Evolutionary conservation across 2,888 invertebrate species (phyloP), one percentile per base, ranked within the genome.

Genomic region (Sisyra terminalis): DNA sequence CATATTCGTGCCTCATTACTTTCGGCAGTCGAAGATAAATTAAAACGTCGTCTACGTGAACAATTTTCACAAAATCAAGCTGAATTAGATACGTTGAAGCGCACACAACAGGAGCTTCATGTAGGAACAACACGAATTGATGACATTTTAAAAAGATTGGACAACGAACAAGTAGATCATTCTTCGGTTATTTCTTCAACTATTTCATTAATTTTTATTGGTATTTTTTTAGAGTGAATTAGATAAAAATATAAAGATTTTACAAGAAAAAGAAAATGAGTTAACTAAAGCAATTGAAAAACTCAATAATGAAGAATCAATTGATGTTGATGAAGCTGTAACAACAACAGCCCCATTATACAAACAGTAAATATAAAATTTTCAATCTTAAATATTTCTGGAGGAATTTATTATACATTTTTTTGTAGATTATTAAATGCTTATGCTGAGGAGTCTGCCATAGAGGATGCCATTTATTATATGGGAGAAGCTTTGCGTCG

Each of bases 381-480:
- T 6, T 32, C 4, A 32, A 14, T 32, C 4, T 32, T 14, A 6
- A 32, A 13, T 32, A 32, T n/a, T n/a, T n/a, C n/a, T n/a, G n/a
- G n/a, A 32, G 3, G 14, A 32, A 17, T 15, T 6, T 15, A 7
- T 5, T 11, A 40, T 40, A 34, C 6, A 18, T 11, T 15, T 45
- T 45, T 49, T 63, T 63, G 2, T 53, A 86, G 86, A 59, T 75
- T 97, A 55, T 64, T 96, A 46, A 89, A 86, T 64, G 83, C 92
- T 35, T 96, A 89, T 67, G 92, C 93, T 40, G 94, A 97, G 63
- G 98, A 98, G 68, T 92, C 96, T 47, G 94, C 98, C 11, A 76
- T 89, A 42, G 97, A 98, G 68, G 98, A 98, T 70, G 89, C 94
- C 46, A 93, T 98, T 57, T 99, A 97, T 61, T 94, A 93, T 59